These are phyloP conservation scores for Tinea trinotella DNA, from an alignment of 2,888 invertebrate genomes.

Conservation along the genomic window DNA sequence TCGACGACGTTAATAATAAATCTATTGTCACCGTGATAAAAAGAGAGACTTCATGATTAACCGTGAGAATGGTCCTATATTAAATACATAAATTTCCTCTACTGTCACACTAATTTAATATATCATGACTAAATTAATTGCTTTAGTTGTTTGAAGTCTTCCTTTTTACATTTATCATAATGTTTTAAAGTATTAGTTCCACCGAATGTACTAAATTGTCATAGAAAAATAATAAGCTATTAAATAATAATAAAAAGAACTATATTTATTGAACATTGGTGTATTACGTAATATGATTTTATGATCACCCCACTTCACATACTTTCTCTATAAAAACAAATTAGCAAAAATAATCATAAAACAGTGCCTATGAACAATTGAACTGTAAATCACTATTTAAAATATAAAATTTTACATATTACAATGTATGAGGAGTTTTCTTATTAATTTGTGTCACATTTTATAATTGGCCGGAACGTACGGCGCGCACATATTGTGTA, in stretches of 20 bases:
- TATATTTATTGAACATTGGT: neutral
- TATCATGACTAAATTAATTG: neutral
- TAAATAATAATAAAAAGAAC: neutral
- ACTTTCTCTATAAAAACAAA: conserved; percentile 40
- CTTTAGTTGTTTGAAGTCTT: neutral
- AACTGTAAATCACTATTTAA: conserved; percentile 52
- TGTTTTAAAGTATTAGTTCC: too few relatives aligned
- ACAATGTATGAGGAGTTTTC: conserved; percentile 29
- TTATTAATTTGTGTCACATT: conserved; percentile 32
- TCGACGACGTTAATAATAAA: conserved; percentile 35
- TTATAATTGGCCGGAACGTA: conserved; percentile 56
- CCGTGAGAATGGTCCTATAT: conserved; percentile 13
- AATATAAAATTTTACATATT: conserved; percentile 48
- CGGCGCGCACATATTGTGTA: conserved; percentile 39
- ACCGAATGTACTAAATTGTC: neutral
- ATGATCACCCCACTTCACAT: conserved; percentile 8
- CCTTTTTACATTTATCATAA: neutral
- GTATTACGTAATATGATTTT: conserved; percentile 3
- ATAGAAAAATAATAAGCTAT: conserved; percentile 14
- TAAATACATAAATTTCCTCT: neutral
- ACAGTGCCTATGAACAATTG: conserved; percentile 45
- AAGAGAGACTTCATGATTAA: conserved; percentile 28
- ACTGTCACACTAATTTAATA: neutral
- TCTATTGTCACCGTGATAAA: conserved; percentile 41
- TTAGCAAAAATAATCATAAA: conserved; percentile 49